Evolutionary conservation across 2,113 vertebrate species (phyloP).

Genomic region (Callithrix jacchus): DNA sequence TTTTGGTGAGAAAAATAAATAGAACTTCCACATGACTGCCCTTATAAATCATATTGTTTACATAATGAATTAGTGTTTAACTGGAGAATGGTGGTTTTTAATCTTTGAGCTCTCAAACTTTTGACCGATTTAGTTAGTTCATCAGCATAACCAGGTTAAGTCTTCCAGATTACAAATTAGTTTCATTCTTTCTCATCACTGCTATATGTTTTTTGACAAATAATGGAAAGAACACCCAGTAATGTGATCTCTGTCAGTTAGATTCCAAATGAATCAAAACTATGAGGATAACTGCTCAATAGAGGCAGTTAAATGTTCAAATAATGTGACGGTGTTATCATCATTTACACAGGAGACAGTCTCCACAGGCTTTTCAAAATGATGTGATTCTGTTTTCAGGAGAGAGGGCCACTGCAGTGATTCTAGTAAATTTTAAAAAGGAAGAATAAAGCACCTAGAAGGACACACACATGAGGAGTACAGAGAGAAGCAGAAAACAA

Average conservation of each 20-base stretch:
- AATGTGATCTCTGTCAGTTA: conserved; percentile 83
- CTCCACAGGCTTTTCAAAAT: conserved; percentile 78
- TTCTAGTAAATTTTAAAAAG: conserved; percentile 42
- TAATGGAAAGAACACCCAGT: conserved; percentile 83
- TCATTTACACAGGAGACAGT: conserved; percentile 82
- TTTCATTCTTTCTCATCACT: conserved; percentile 75
- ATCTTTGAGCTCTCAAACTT: conserved; percentile 75
- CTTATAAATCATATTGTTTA: conserved; percentile 67
- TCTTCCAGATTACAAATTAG: conserved; percentile 83
- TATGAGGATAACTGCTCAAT: conserved; percentile 84
- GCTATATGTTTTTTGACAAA: conserved; percentile 83
- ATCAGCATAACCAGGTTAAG: conserved; percentile 82
- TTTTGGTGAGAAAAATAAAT: conserved; percentile 71
- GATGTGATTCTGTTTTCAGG: conserved; percentile 62
- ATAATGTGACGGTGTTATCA: conserved; percentile 82
- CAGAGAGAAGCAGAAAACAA: background rate
- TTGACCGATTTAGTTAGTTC: conserved; percentile 74
- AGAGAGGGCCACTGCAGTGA: background rate
- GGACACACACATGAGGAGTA: background rate
- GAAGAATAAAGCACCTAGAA: conserved; percentile 35
- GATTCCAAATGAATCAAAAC: conserved; percentile 87
- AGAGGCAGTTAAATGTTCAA: conserved; percentile 86
- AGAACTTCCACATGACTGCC: conserved; percentile 55
- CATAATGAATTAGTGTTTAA: conserved; percentile 68
- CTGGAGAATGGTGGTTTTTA: conserved; percentile 61